phyloP scores from a whole-genome alignment of 2,797 vertebrate species.

The Danio jaintianensis region DNA sequence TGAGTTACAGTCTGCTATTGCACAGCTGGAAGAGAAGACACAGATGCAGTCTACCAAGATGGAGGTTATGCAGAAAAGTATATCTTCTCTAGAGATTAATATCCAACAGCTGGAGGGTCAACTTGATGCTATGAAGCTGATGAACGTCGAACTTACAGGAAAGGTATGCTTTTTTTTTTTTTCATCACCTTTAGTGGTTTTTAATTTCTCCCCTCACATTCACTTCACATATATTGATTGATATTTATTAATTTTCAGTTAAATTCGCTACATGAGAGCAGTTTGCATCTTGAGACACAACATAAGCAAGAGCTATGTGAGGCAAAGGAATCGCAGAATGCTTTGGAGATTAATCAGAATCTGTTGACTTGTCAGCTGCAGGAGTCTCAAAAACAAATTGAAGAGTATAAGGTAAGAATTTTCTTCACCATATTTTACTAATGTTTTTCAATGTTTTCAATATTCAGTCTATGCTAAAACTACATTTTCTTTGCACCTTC shows the following conservation, averaged over 20 bases:
- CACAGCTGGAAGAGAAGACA: slow-evolving; percentile 4
- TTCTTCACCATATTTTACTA: background rate
- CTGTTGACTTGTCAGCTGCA: slow-evolving; percentile 67
- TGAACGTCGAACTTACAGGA: slow-evolving; percentile 72
- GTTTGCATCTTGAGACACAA: slow-evolving; percentile 65
- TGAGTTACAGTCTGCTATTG: slow-evolving; percentile 55
- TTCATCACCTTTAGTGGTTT: background rate
- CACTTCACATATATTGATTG: background rate
- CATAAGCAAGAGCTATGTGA: slow-evolving; percentile 60
- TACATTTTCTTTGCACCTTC: slow-evolving; percentile 16
- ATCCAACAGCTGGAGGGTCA: slow-evolving; percentile 71
- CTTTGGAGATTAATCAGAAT: slow-evolving; percentile 64
- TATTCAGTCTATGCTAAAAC: background rate
- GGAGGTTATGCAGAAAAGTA: slow-evolving; percentile 58
- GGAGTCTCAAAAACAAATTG: slow-evolving; percentile 56
- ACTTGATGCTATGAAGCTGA: slow-evolving; percentile 68
- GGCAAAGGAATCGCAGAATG: slow-evolving; percentile 59
- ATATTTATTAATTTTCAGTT: slow-evolving; percentile 66
- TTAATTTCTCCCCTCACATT: background rate
- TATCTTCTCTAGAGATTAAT: slow-evolving; percentile 71
- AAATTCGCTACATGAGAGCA: slow-evolving; percentile 63
- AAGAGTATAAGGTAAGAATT: slow-evolving; percentile 61
- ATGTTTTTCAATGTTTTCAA: no score
- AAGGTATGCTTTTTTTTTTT: slow-evolving; percentile 80
- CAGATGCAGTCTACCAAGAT: slow-evolving; percentile 37